Percentiles rank a stretch among this genome's conserved stretches.
Conservation (phyloP, 2,113 vertebrate species). For the Daphoenositta chrysoptera region DNA sequence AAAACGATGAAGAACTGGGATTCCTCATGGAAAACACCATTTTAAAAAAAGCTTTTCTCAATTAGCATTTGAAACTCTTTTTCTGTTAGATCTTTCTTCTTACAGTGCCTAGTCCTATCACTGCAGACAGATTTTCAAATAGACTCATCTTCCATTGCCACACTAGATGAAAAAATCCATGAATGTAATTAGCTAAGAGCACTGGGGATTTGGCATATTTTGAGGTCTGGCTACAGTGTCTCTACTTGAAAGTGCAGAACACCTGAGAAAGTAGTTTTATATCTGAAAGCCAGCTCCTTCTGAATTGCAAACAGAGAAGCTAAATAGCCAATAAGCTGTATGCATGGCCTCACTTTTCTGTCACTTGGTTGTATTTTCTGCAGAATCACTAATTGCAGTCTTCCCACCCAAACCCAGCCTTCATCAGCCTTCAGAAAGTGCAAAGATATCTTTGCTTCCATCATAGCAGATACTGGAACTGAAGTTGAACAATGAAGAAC, state of each 20-base stretch:
- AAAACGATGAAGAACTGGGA: neutral
- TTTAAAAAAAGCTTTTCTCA: neutral
- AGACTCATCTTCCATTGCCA: neutral
- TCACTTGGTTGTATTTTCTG: neutral
- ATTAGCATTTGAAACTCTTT: neutral
- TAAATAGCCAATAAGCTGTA: neutral
- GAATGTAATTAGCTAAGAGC: neutral
- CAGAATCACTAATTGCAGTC: neutral
- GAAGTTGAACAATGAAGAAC: neutral
- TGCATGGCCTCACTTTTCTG: neutral
- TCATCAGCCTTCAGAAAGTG: neutral
- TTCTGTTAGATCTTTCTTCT: neutral
- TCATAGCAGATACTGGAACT: neutral
- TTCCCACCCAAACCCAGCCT: neutral
- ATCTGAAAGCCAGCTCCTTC: neutral
- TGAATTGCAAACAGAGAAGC: neutral
- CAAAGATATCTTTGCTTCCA: neutral
- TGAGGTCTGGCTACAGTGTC: neutral
- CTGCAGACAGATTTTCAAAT: neutral
- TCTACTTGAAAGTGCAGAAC: neutral
- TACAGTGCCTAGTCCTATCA: neutral
- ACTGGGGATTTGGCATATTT: neutral
- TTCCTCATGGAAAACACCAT: neutral
- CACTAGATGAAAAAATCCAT: neutral
- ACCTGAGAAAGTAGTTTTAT: neutral